Percentiles rank a stretch among this genome's conserved stretches.
Evolutionary conservation across 2,797 vertebrate species (phyloP).

Genomic region (Tokudaia muenninki): DNA sequence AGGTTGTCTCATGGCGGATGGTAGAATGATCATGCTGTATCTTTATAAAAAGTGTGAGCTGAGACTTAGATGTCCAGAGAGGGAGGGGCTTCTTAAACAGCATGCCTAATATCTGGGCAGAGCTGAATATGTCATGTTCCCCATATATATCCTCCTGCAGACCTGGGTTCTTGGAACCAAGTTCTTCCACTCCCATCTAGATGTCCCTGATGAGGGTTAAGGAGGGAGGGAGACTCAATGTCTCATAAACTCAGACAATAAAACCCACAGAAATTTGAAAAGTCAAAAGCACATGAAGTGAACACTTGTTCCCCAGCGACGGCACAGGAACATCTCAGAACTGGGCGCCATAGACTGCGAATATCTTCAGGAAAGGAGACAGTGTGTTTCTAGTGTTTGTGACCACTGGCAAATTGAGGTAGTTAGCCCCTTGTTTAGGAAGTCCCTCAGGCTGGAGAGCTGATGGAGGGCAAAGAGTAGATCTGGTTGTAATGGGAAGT

Average conservation of each 20-base stretch:
- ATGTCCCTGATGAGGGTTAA: background rate
- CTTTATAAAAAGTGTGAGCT: accelerated
- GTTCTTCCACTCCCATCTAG: background rate
- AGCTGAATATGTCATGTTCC: accelerated
- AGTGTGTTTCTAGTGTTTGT: background rate
- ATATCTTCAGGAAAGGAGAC: accelerated
- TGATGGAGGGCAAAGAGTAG: background rate
- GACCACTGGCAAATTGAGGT: background rate
- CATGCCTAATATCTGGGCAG: background rate
- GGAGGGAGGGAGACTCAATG: background rate
- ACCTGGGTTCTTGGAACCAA: background rate
- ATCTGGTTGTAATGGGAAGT: background rate
- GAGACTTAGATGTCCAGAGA: background rate
- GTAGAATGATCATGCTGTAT: accelerated
- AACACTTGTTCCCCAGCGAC: background rate
- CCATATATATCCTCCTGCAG: background rate
- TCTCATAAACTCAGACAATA: background rate
- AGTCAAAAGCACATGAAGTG: background rate
- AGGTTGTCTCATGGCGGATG: accelerated
- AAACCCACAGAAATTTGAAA: background rate
- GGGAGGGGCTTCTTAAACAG: accelerated
- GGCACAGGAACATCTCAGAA: background rate
- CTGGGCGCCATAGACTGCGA: accelerated
- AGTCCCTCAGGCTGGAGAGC: background rate
- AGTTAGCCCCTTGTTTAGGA: background rate